Percentiles rank a stretch among this genome's conserved stretches.
Evolutionary conservation across 2,888 invertebrate genomes (phyloP).

Genomic region (Catocala nupta): DNA sequence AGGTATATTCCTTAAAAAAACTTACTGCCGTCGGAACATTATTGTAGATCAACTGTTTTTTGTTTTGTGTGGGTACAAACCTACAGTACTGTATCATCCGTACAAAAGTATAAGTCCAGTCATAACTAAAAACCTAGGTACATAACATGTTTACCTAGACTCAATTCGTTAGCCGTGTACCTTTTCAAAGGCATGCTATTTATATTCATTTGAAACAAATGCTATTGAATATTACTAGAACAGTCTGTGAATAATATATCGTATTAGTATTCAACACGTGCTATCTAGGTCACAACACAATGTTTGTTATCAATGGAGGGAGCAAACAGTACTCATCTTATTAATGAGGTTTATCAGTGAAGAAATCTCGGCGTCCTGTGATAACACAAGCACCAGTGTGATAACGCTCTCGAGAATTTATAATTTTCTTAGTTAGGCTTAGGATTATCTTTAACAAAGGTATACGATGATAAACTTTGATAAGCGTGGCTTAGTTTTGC

Average conservation of each 20-base stretch:
- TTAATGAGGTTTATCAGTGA: slow-evolving; percentile 56
- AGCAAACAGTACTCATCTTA: slow-evolving; percentile 59
- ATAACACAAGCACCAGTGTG: slow-evolving; percentile 39
- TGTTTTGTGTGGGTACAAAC: too few species aligned
- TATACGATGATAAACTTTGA: slow-evolving; percentile 6
- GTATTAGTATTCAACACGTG: slow-evolving; percentile 37
- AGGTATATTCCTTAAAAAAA: too few species aligned
- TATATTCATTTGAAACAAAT: slow-evolving; percentile 16
- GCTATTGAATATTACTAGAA: slow-evolving; percentile 23
- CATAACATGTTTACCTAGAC: background rate
- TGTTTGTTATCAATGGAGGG: slow-evolving; percentile 53
- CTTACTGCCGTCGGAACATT: too few species aligned
- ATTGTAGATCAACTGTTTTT: too few species aligned
- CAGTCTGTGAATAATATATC: slow-evolving; percentile 35
- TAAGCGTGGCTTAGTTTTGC: too few species aligned
- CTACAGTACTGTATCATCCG: too few species aligned
- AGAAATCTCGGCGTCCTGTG: slow-evolving; percentile 55
- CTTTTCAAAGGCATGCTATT: slow-evolving; percentile 8
- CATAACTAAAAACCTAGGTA: too few species aligned
- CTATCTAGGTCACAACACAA: slow-evolving; percentile 55
- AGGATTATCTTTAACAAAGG: slow-evolving; percentile 27
- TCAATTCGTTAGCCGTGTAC: background rate
- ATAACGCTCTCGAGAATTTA: slow-evolving; percentile 42
- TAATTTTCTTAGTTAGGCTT: slow-evolving; percentile 28
- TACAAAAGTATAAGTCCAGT: too few species aligned